These are phyloP conservation scores for Gopherus evgoodei DNA, from an alignment of 2,113 vertebrate genomes.

Conservation along the genomic window DNA sequence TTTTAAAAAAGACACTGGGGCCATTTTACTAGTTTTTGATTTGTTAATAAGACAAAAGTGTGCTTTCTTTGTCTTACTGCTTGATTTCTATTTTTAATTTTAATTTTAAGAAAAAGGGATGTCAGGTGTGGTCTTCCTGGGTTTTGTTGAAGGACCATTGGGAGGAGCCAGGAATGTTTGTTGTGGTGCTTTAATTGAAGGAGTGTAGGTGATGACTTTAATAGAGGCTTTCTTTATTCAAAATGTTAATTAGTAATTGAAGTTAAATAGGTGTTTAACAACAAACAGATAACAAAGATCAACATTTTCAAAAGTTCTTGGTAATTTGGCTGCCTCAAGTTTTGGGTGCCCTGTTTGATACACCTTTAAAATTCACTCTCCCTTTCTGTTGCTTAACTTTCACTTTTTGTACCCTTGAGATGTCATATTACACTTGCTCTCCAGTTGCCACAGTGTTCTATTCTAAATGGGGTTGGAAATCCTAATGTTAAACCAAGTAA, in stretches of 20 bases:
- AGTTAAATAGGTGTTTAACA: not conserved
- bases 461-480: not conserved
- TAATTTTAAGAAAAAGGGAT: conserved; percentile 46
- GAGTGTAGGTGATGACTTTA: conserved; percentile 42
- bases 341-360: not conserved
- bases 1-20: not conserved
- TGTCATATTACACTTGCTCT: not conserved
- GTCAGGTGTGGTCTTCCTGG: conserved; percentile 42
- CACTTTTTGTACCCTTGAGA: not conserved
- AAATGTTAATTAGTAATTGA: conserved; percentile 31
- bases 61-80: not conserved
- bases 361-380: not conserved
- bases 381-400: not conserved
- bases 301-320: not conserved
- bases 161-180: conserved; percentile 43
- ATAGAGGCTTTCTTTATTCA: not conserved
- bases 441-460: not conserved
- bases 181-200: conserved; percentile 44
- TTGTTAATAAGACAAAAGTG: not conserved
- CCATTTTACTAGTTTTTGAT: not conserved
- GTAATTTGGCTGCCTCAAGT: not conserved
- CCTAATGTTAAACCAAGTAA: not conserved
- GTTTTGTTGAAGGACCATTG: conserved; percentile 51
- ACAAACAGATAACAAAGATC: not conserved
- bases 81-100: conserved; percentile 22